Base-by-base conservation (phyloP, 1,140 invertebrate species). In the Rhopalosiphum maidis region DNA sequence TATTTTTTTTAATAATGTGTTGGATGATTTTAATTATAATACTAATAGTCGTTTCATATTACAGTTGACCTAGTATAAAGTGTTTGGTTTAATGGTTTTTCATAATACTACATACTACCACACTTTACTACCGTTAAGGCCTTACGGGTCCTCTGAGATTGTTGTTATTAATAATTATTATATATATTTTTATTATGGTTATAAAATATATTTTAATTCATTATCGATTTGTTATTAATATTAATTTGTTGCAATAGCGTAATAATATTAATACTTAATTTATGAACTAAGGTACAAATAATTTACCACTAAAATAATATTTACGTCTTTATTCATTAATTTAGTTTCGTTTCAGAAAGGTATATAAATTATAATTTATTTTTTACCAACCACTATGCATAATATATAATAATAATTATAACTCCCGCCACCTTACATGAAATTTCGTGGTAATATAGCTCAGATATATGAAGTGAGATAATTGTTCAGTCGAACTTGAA, bases 1-100 rank as follows among this genome's bases (percentile, higher is more conserved):
- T 51, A 48, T 89, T 37, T 88, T 85, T 89, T 89, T 89, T 54
- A 89, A 89, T 89, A 51, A 89, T 51, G 87, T 54, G 87, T 89
- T 54, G 48, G 46, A 54, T 35, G n/a, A 54, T 54, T 89, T 51
- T 54, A 89, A 54, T 54, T 89, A 54, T 54, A 54, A 89, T 54
- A 89, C 35, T 37, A 89, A 54, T 87, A 87, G 41, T 35, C 5
- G 60, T 77, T 77, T 77, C 60, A 77, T 35, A 77, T n/a, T 77
- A 77, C 60, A 77, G 60, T 77, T n/a, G 60, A 77, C 60, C 60
- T 77, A 77, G 60, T n/a, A 77, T 77, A 22, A 35, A 77, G 60
- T 77, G 60, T 77, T 77, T 77, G 60, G 60, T 77, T 77, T 77
- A 77, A 77, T 77, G 60, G 60, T n/a, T 77, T 77, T 77, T n/a